A percentile compares a stretch with the other conserved stretches of the same genome.
Evolutionary conservation across 2,888 invertebrate genomes (phyloP).

Genomic region (Sepiola atlantica): DNA sequence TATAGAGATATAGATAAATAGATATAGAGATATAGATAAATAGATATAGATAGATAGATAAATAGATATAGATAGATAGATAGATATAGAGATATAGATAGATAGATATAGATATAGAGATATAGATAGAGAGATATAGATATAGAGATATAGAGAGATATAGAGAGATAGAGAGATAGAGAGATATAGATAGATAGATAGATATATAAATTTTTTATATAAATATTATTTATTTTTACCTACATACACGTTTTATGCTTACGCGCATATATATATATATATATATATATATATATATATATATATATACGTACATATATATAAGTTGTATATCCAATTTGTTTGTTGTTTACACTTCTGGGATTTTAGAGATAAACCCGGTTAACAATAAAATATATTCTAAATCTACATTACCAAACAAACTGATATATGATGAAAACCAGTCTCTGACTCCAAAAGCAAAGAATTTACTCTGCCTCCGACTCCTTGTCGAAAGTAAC

Average conservation of each 20-base stretch:
- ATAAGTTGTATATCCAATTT: too few relatives aligned
- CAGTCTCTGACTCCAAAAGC: too few relatives aligned
- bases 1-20: not conserved
- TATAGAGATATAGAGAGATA: not conserved
- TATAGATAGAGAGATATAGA: not conserved
- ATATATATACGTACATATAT: slow-evolving; percentile 13
- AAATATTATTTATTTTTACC: too few relatives aligned
- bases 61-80: not conserved
- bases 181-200: not conserved
- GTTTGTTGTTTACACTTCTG: too few relatives aligned
- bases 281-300: not conserved
- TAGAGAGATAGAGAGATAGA: not conserved
- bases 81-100: not conserved
- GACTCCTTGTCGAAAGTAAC: too few relatives aligned
- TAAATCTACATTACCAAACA: too few relatives aligned
- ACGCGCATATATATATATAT: not conserved
- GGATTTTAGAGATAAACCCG: too few relatives aligned
- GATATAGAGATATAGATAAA: not conserved
- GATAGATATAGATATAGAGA: not conserved
- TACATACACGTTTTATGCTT: too few relatives aligned
- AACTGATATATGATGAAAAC: too few relatives aligned
- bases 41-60: too few relatives aligned
- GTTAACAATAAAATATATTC: too few relatives aligned
- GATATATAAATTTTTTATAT: not conserved
- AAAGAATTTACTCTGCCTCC: too few relatives aligned